phyloP scores from a whole-genome alignment of 2,888 invertebrate species.

The Girardia tigrina region DNA sequence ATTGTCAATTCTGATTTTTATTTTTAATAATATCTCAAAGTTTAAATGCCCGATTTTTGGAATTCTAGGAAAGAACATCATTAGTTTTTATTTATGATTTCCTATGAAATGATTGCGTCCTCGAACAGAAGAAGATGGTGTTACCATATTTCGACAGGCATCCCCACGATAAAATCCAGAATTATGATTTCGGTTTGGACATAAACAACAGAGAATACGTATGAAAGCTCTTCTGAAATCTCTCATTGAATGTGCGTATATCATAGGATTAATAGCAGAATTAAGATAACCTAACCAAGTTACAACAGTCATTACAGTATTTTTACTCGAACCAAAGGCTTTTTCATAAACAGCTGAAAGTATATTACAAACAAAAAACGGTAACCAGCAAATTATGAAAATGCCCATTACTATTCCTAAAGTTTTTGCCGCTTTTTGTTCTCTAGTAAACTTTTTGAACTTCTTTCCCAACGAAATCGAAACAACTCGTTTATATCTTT shows the following conservation, averaged over 20 bases:
- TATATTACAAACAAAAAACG: conserved; percentile 85
- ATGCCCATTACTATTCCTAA: conserved; percentile 90
- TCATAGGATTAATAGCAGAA: conserved; percentile 60
- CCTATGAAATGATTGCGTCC: neutral
- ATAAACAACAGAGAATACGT: conserved; percentile 60
- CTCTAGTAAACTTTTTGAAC: conserved; percentile 80
- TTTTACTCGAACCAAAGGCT: conserved; percentile 50
- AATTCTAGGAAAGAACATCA: no score
- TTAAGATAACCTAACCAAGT: conserved; percentile 51
- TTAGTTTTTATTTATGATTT: neutral
- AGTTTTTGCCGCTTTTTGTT: conserved; percentile 91
- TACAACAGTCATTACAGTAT: conserved; percentile 45
- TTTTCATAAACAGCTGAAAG: conserved; percentile 69
- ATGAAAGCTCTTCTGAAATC: conserved; percentile 79
- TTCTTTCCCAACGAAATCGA: conserved; percentile 57
- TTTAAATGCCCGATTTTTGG: no score
- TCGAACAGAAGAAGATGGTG: neutral
- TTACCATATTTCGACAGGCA: neutral
- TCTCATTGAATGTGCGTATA: conserved; percentile 92
- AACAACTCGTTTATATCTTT: conserved; percentile 47
- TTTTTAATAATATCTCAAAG: no score
- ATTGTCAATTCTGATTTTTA: no score
- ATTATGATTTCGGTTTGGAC: neutral
- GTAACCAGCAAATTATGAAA: conserved; percentile 89
- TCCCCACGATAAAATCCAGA: neutral